Evolutionary conservation across 2,888 invertebrate species (phyloP).

Genomic region (Aleiodes testaceus): DNA sequence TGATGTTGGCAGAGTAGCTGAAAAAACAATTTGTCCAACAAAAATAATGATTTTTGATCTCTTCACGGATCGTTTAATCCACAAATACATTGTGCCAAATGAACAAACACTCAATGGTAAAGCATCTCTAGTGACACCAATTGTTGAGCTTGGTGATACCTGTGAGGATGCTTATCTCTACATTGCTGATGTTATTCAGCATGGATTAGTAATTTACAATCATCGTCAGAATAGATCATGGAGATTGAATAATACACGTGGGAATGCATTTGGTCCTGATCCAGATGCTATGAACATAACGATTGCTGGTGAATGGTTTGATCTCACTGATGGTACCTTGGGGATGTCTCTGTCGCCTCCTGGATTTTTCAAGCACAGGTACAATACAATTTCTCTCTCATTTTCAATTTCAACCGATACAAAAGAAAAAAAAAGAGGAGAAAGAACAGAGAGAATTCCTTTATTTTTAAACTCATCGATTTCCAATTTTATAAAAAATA

Average conservation of each 20-base stretch:
- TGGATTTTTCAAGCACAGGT: slow-evolving; percentile 65
- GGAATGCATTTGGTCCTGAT: slow-evolving; percentile 70
- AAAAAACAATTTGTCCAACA: slow-evolving; percentile 63
- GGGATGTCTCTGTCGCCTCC: slow-evolving; percentile 69
- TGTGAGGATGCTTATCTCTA: slow-evolving; percentile 67
- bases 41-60: slow-evolving; percentile 72
- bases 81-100: slow-evolving; percentile 65
- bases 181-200: slow-evolving; percentile 66
- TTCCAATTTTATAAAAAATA: slow-evolving; percentile 44
- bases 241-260: slow-evolving; percentile 67
- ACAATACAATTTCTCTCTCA: slow-evolving; percentile 31
- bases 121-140: slow-evolving; percentile 67
- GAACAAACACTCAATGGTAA: slow-evolving; percentile 62
- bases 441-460: not conserved
- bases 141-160: slow-evolving; percentile 67
- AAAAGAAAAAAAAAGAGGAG: not conserved
- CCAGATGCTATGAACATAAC: slow-evolving; percentile 66
- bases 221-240: slow-evolving; percentile 63
- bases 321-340: slow-evolving; percentile 68
- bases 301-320: slow-evolving; percentile 67
- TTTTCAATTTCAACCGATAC: not conserved
- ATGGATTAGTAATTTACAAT: slow-evolving; percentile 69
- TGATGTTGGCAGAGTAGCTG: slow-evolving; percentile 65
- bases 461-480: slow-evolving; percentile 19
- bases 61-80: slow-evolving; percentile 64